Evolutionary conservation across 2,888 invertebrate genomes (phyloP).

Genomic region (Sinopyrophorus schimmeli): DNA sequence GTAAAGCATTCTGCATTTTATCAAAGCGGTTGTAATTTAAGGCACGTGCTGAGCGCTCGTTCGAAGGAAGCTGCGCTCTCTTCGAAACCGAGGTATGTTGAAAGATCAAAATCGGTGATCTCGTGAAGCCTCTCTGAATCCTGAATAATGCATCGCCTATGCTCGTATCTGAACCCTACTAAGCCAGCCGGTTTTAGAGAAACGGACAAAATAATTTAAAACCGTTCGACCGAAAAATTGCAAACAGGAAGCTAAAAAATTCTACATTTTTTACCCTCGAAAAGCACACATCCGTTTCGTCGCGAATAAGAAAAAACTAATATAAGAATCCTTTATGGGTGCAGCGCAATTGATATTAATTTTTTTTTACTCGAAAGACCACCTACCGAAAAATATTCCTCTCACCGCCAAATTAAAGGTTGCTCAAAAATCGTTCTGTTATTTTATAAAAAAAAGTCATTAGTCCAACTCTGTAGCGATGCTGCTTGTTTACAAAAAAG

Average conservation of each 20-base stretch:
- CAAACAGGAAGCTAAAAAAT: slow-evolving; percentile 1
- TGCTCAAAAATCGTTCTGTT: slow-evolving; percentile 12
- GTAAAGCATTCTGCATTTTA: too few relatives aligned
- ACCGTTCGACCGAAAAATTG: neutral
- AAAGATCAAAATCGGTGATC: slow-evolving; percentile 18
- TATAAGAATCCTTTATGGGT: too few relatives aligned
- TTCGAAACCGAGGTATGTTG: slow-evolving; percentile 14
- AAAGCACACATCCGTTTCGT: too few relatives aligned
- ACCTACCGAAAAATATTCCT: slow-evolving; percentile 13
- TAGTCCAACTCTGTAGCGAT: slow-evolving; percentile 21
- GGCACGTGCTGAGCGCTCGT: slow-evolving; percentile 35
- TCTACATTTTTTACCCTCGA: too few relatives aligned
- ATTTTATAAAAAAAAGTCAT: slow-evolving; percentile 21
- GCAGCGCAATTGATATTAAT: slow-evolving; percentile 7
- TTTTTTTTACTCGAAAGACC: slow-evolving; percentile 6
- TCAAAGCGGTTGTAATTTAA: slow-evolving; percentile 34
- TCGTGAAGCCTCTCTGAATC: slow-evolving; percentile 5
- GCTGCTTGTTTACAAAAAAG: slow-evolving; percentile 17
- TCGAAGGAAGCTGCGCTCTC: slow-evolving; percentile 12
- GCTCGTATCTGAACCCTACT: slow-evolving; percentile 3
- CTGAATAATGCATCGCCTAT: slow-evolving; percentile 10
- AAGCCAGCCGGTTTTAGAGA: neutral
- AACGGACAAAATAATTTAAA: slow-evolving; percentile 2
- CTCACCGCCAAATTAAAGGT: slow-evolving; percentile 11
- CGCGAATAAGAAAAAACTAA: too few relatives aligned